phyloP scores from a whole-genome alignment of 2,888 invertebrate species.

The Zygothrica quintamaculata region DNA sequence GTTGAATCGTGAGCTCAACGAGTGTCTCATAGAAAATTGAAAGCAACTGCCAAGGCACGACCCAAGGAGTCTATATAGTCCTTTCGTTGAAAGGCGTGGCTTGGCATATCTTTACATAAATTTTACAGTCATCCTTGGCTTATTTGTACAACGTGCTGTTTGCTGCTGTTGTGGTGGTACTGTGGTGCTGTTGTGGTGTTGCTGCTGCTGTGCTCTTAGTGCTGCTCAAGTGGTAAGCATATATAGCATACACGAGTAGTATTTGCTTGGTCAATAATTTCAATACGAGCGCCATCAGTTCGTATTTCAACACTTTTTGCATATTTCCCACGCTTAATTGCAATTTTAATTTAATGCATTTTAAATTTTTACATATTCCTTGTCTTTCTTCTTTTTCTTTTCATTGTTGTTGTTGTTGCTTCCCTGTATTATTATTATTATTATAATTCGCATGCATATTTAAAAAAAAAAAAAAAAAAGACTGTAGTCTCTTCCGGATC shows the following conservation, averaged over 20 bases:
- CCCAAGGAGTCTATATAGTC: not conserved
- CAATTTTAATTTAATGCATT: slow-evolving; percentile 58
- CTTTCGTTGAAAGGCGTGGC: slow-evolving; percentile 32
- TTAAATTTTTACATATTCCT: slow-evolving; percentile 6
- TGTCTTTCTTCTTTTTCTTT: slow-evolving; percentile 6
- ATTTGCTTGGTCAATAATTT: slow-evolving; percentile 76
- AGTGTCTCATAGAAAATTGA: slow-evolving; percentile 70
- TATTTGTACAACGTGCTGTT: slow-evolving; percentile 37
- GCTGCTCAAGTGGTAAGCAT: too few species aligned
- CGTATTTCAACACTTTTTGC: slow-evolving; percentile 49
- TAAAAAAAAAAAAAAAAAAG: too few species aligned
- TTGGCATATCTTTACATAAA: slow-evolving; percentile 70
- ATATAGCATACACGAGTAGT: slow-evolving; percentile 8
- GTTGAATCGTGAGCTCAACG: slow-evolving; percentile 37
- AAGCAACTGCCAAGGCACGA: slow-evolving; percentile 34
- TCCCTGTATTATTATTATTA: too few species aligned
- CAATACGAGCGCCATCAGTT: slow-evolving; percentile 35
- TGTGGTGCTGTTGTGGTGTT: not conserved
- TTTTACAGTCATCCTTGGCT: slow-evolving; percentile 65
- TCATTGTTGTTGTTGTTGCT: not conserved
- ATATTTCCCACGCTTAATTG: slow-evolving; percentile 67
- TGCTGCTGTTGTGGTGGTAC: slow-evolving; percentile 2
- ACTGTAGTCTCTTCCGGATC: slow-evolving; percentile 13
- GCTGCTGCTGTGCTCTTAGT: too few species aligned
- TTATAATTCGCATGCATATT: too few species aligned